Evolutionary conservation across 2,113 vertebrate genomes (phyloP).

Genomic region (Vidua chalybeata): DNA sequence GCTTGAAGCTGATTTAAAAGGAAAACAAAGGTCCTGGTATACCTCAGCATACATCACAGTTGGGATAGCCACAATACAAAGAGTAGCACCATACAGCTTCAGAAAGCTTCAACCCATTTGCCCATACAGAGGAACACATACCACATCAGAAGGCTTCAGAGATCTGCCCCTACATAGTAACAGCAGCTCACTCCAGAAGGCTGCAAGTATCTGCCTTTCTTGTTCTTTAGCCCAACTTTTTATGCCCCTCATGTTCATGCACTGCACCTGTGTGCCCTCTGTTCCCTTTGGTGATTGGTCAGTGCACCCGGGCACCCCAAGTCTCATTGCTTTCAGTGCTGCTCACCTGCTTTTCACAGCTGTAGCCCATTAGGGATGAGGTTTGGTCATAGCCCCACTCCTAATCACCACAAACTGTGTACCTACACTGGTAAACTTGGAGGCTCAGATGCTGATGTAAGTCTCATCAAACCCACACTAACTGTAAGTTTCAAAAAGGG

Average conservation of each 20-base stretch:
- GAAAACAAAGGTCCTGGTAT: neutral
- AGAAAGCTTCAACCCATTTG: neutral
- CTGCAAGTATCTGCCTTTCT: neutral
- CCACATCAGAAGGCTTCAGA: neutral
- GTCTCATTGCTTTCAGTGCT: neutral
- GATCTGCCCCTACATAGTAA: neutral
- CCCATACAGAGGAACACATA: neutral
- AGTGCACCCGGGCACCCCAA: neutral
- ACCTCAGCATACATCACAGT: neutral
- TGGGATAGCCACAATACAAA: neutral
- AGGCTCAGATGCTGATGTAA: neutral
- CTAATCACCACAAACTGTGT: neutral
- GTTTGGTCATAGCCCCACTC: neutral
- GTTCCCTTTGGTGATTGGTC: neutral
- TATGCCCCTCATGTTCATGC: neutral
- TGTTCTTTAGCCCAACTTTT: neutral
- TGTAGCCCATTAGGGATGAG: neutral
- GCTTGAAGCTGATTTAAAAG: neutral
- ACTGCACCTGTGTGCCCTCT: neutral
- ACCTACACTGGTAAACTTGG: neutral
- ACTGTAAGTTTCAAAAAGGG: neutral
- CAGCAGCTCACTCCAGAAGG: neutral
- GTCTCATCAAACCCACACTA: neutral
- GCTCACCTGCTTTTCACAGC: neutral
- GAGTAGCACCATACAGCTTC: neutral